Percentiles rank a stretch among this genome's conserved stretches.
These are phyloP conservation scores for Prunella strophiata DNA, from an alignment of 2,797 vertebrate species.

Conservation along the genomic window DNA sequence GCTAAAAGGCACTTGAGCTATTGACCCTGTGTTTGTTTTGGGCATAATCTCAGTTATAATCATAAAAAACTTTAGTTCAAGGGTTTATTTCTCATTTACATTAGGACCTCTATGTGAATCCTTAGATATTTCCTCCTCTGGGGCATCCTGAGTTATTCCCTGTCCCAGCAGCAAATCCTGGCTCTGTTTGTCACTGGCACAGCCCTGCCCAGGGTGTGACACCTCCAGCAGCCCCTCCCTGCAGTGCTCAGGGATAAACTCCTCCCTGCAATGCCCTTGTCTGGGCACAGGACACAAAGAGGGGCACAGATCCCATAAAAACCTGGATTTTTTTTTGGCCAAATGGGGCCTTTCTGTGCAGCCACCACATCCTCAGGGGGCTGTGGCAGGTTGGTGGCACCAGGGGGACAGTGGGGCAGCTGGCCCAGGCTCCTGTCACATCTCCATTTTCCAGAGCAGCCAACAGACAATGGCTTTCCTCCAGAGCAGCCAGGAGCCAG, in stretches of 20 bases:
- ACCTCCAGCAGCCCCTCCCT: not conserved
- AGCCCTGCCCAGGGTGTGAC: not conserved
- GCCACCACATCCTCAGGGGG: not conserved
- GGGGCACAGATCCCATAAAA: not conserved
- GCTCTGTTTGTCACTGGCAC: not conserved
- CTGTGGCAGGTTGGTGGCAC: not conserved
- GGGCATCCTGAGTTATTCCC: not conserved
- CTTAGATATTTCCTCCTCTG: not conserved
- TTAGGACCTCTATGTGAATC: not conserved
- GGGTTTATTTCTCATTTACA: not conserved
- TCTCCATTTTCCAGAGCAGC: not conserved
- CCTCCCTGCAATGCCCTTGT: not conserved
- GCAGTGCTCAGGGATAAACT: not conserved
- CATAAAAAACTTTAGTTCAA: not conserved
- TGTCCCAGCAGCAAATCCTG: not conserved
- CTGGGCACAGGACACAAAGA: not conserved
- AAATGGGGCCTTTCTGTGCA: not conserved
- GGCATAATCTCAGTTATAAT: not conserved
- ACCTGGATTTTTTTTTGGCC: not conserved
- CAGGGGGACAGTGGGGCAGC: not conserved
- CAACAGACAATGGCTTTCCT: not conserved
- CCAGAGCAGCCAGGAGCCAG: constrained; percentile 28
- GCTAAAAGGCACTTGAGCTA: not conserved
- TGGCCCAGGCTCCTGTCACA: not conserved
- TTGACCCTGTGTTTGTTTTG: not conserved